Evolutionary conservation across 2,888 invertebrate species (phyloP).

Genomic region (Ischnus inquisitorius): DNA sequence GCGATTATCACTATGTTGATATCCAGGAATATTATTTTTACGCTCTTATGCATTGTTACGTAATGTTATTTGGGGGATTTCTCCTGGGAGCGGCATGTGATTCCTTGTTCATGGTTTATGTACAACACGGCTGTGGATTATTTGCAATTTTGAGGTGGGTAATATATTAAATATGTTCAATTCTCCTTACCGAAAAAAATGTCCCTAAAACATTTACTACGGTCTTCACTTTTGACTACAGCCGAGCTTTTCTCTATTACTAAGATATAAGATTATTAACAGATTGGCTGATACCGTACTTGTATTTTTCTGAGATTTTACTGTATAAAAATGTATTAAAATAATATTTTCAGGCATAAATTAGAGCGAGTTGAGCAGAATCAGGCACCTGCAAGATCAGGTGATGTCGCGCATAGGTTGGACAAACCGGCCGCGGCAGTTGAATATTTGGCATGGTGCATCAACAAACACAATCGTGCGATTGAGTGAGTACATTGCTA

Average conservation of each 20-base stretch:
- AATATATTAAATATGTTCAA: not conserved
- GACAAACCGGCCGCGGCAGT: conserved; percentile 9
- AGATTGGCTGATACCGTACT: too few species aligned
- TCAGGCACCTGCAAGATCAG: not conserved
- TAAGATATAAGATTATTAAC: too few species aligned
- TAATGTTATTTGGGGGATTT: not conserved
- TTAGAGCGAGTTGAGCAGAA: conserved; percentile 6
- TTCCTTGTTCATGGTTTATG: not conserved
- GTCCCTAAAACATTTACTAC: too few species aligned
- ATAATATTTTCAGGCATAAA: not conserved
- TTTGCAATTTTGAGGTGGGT: conserved; percentile 36
- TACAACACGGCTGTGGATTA: conserved; percentile 30
- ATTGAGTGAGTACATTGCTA: conserved; percentile 41
- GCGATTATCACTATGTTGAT: conserved; percentile 41
- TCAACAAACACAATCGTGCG: conserved; percentile 43
- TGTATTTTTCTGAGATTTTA: too few species aligned
- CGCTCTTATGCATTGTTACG: conserved; percentile 23
- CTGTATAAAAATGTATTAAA: not conserved
- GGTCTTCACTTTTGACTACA: too few species aligned
- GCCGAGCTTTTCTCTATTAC: too few species aligned
- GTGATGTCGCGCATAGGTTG: not conserved
- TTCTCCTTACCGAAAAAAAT: too few species aligned
- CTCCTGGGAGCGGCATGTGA: not conserved
- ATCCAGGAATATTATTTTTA: conserved; percentile 56
- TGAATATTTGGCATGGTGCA: conserved; percentile 16